A percentile compares a stretch with the other conserved stretches of the same genome.
These are phyloP conservation scores for Hydrophis major DNA, from an alignment of 2,797 vertebrate genomes.

Conservation along the genomic window DNA sequence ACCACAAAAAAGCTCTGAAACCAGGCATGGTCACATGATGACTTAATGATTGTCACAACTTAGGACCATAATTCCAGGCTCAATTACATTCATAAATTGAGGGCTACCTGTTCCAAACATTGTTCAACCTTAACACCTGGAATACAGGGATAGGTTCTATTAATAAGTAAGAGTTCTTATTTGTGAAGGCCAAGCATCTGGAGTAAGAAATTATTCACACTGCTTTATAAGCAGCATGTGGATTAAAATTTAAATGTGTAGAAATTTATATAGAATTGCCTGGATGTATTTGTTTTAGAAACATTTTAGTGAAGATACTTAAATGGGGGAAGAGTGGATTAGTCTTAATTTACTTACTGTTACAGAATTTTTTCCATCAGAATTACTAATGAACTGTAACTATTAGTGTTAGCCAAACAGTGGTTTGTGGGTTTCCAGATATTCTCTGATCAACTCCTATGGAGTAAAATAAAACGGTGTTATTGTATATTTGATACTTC, in stretches of 20 bases:
- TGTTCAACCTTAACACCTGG: neutral
- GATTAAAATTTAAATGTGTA: neutral
- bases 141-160: neutral
- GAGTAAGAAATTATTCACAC: neutral
- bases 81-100: too few species aligned
- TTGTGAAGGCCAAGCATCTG: neutral
- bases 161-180: neutral
- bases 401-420: neutral
- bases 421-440: neutral
- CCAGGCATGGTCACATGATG: too few species aligned
- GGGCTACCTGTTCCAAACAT: neutral
- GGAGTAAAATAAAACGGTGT: neutral
- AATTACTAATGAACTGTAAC: neutral
- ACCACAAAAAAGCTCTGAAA: too few species aligned
- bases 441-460: neutral
- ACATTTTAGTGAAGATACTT: neutral
- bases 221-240: neutral
- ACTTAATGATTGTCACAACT: too few species aligned
- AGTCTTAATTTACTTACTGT: neutral
- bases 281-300: neutral
- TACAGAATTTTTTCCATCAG: neutral
- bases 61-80: too few species aligned
- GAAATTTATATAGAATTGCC: neutral
- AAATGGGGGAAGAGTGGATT: neutral
- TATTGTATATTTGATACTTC: neutral